A percentile compares a stretch with the other conserved stretches of the same genome.
phyloP scores from a whole-genome alignment of 2,797 vertebrate genomes.

The Urosaurus nigricauda region DNA sequence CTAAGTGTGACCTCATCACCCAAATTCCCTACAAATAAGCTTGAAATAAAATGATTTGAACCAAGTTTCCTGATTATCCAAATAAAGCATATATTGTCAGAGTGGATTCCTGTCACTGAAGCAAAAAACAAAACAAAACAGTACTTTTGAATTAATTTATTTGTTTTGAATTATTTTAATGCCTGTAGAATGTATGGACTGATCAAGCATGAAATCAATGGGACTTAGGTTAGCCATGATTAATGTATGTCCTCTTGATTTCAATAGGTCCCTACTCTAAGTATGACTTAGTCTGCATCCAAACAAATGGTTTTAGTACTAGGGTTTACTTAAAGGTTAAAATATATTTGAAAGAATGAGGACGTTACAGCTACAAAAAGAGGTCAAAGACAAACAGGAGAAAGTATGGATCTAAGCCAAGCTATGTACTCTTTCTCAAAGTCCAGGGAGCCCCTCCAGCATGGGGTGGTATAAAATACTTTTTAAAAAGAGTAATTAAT shows the following conservation, averaged over 20 bases:
- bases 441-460: neutral
- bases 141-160: neutral
- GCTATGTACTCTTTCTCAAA: neutral
- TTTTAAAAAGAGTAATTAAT: too few relatives aligned
- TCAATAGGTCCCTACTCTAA: neutral
- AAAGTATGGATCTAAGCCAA: neutral
- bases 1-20: constrained; percentile 29
- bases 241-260: neutral
- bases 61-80: neutral
- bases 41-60: constrained; percentile 23
- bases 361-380: neutral
- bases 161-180: neutral
- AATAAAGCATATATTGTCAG: neutral
- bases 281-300: neutral
- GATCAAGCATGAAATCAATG: neutral
- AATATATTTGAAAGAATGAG: neutral
- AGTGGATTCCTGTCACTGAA: neutral
- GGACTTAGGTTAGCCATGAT: neutral
- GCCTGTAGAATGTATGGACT: neutral
- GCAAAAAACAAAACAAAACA: too few relatives aligned
- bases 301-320: neutral
- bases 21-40: constrained; percentile 47
- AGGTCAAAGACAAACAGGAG: neutral
- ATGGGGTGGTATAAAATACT: too few relatives aligned
- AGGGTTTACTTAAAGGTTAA: neutral